These are phyloP conservation scores for Cephus runcator DNA, from an alignment of 2,888 invertebrate genomes.

Conservation along the genomic window DNA sequence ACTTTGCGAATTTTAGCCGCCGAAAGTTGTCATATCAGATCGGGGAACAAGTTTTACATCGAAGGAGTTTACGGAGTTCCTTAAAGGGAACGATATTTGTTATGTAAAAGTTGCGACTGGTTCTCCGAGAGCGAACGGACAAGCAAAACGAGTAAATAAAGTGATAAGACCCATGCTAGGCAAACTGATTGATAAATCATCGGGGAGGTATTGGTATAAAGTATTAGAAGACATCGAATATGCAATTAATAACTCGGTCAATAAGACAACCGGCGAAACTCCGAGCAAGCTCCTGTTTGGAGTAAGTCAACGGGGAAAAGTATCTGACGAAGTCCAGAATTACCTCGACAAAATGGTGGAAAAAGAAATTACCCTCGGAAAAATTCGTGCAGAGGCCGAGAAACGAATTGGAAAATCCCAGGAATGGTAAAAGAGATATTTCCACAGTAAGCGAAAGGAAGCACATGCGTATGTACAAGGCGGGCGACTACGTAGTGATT, in stretches of 20 bases:
- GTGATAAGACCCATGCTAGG: constrained; percentile 32
- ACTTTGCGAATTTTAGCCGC: constrained; percentile 21
- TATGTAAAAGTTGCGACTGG: constrained; percentile 40
- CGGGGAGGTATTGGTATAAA: constrained; percentile 16
- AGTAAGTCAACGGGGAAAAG: constrained; percentile 30
- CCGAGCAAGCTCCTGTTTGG: constrained; percentile 36
- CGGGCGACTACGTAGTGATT: too few relatives aligned
- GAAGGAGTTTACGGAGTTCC: constrained; percentile 21
- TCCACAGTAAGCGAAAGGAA: too few relatives aligned
- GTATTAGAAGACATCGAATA: constrained; percentile 10
- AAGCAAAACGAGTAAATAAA: constrained; percentile 37
- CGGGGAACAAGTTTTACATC: constrained; percentile 23
- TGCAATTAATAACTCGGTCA: constrained; percentile 21
- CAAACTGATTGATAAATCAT: constrained; percentile 22
- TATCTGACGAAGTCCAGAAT: constrained; percentile 18
- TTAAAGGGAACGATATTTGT: constrained; percentile 24
- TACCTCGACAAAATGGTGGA: not conserved
- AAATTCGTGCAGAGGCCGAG: constrained; percentile 11
- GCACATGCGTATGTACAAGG: too few relatives aligned
- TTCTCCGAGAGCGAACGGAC: constrained; percentile 45
- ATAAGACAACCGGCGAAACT: constrained; percentile 35
- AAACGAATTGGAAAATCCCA: constrained; percentile 20
- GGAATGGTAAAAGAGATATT: too few relatives aligned
- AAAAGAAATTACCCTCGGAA: constrained; percentile 21
- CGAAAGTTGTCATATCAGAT: constrained; percentile 17